Percentiles rank a stretch among this genome's conserved stretches.
Conservation (phyloP, 2,113 vertebrate genomes). For the Maccullochella peelii region DNA sequence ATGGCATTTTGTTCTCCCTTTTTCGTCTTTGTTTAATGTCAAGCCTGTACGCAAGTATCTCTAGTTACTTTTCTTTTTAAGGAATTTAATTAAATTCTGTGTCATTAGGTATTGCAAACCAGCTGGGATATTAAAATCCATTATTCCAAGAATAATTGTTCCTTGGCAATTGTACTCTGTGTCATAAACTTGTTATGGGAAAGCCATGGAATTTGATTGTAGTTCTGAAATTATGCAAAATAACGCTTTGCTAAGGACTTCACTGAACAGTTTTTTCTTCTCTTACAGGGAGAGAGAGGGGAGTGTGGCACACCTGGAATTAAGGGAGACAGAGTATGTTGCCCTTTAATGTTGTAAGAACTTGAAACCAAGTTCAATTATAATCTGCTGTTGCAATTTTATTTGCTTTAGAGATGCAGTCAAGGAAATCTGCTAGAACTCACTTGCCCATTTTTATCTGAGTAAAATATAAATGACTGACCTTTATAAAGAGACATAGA, state of each 20-base stretch:
- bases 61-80: background rate
- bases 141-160: slow-evolving; percentile 5
- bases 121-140: slow-evolving; percentile 11
- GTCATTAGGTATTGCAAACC: background rate
- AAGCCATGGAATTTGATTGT: slow-evolving; percentile 1
- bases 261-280: slow-evolving; percentile 23
- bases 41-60: slow-evolving; percentile 13
- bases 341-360: background rate
- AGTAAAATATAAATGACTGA: background rate
- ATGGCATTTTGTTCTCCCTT: slow-evolving; percentile 1
- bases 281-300: slow-evolving; percentile 89
- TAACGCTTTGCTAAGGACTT: background rate
- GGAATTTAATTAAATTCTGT: background rate
- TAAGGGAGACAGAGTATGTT: slow-evolving; percentile 91
- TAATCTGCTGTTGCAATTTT: background rate
- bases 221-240: slow-evolving; percentile 6
- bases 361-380: background rate
- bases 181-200: slow-evolving; percentile 9
- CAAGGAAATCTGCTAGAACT: background rate
- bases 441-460: background rate
- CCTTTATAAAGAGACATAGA: background rate
- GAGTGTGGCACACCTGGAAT: slow-evolving; percentile 91
- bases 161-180: background rate
- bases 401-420: background rate
- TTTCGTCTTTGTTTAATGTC: slow-evolving; percentile 29